Evolutionary conservation across 2,113 vertebrate genomes (phyloP), one percentile per base, ranked within the genome.

Genomic region (Notechis scutatus): DNA sequence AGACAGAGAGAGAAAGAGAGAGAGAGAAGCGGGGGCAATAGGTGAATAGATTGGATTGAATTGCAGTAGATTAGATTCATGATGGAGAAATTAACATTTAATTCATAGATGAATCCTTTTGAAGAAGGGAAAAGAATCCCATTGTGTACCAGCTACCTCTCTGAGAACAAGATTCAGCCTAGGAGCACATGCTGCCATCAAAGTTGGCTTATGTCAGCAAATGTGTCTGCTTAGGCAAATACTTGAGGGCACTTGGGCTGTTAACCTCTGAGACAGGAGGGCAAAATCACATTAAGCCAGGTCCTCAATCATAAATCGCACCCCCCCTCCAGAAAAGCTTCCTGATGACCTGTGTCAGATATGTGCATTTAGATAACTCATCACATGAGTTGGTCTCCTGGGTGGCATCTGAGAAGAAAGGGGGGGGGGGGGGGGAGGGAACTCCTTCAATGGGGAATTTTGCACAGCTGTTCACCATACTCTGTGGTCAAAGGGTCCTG

Each of bases 331-430:
- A 1, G 12, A 93, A 95, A 93, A 85, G 56, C 29, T 95, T 94
- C 26, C 93, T 45, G 23, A 0, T 74, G 9, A 91, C 45, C 81
- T 20, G 86, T 0, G 0, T 92, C 87, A 94, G 88, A 94, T 94
- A 90, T 93, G 90, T 91, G 92, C 94, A 21, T 1, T 1, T 95
- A 95, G 96, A 92, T 20, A 94, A 94, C 11, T 59, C 94, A 93
- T 94, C 10, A 81, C 52, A 90, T 93, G 59, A 87, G 34, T 56
- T 85, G 89, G 69, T 90, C 61, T 93, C 56, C 74, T 89, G 91
- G 92, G 47, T 90, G 81, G 4, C 85, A 45, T 45, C 45, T 45
- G 69, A 47, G 29, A 92, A 59, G 86, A 14, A n/a, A 59, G 85
- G 9, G 21, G 15, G 55, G 26, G 9, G 21, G 15, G 55, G 26